A percentile compares a stretch with the other conserved stretches of the same genome.
Conservation (phyloP, 1,140 invertebrate genomes). For the Mesaphorura yosii region DNA sequence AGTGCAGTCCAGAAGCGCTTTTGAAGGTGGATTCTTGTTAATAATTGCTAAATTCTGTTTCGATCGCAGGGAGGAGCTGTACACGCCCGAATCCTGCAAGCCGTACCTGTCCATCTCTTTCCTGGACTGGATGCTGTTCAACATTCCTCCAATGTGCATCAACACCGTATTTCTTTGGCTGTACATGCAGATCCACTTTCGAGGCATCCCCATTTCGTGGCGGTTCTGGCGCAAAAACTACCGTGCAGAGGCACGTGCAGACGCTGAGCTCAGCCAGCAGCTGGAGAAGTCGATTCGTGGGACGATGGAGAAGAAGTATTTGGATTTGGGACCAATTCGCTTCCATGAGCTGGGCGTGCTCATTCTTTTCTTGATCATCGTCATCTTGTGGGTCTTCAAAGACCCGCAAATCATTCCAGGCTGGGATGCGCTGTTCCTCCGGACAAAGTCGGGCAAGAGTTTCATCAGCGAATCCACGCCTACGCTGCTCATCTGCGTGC, state of each 20-base stretch:
- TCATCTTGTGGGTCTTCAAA: slow-evolving; percentile 78
- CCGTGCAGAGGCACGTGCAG: neutral
- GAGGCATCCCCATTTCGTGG: slow-evolving; percentile 10
- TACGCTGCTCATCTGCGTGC: slow-evolving; percentile 18
- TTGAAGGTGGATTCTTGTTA: slow-evolving; percentile 41
- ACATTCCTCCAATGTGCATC: slow-evolving; percentile 54
- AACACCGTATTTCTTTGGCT: slow-evolving; percentile 60
- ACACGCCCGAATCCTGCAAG: slow-evolving; percentile 10
- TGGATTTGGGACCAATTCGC: slow-evolving; percentile 60
- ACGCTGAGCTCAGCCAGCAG: neutral
- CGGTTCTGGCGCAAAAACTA: slow-evolving; percentile 13
- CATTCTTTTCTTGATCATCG: slow-evolving; percentile 60
- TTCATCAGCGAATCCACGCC: slow-evolving; percentile 31
- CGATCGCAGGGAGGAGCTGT: slow-evolving; percentile 14
- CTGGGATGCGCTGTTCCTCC: slow-evolving; percentile 27
- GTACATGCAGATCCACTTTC: slow-evolving; percentile 50
- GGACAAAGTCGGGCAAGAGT: slow-evolving; percentile 20
- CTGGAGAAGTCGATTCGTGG: slow-evolving; percentile 37
- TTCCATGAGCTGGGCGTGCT: slow-evolving; percentile 69
- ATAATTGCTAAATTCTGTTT: too few relatives aligned
- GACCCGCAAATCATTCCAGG: slow-evolving; percentile 57
- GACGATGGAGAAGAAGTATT: slow-evolving; percentile 56
- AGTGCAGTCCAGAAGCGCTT: slow-evolving; percentile 57
- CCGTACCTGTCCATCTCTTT: slow-evolving; percentile 23
- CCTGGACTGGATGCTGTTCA: slow-evolving; percentile 53